Evolutionary conservation across 2,888 invertebrate genomes (phyloP), one percentile per base, ranked within the genome.

Genomic region (Tricholauxania praeusta): DNA sequence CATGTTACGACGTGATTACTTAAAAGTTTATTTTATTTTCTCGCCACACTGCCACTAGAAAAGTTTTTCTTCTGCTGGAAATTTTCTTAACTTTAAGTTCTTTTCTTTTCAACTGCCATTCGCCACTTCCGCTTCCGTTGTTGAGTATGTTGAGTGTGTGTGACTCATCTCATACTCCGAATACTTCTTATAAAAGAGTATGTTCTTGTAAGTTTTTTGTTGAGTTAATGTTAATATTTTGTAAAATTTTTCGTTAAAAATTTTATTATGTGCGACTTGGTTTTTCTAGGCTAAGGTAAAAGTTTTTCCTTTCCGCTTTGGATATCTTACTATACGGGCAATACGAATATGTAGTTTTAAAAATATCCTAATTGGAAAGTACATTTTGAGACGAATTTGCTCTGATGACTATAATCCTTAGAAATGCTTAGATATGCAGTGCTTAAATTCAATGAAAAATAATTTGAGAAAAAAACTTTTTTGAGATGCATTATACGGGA

Each of bases 1-100:
- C 70, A 52, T 70, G 70, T 62, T 70, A 67, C 67, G 67, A 67
- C 67, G 67, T 67, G 67, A 67, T 67, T 67, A 70, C 62, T 70
- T 70, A 70, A 70, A 70, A 68, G 32, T 52, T 70, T 62, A 17
- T 47, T 53, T 32, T 48, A 39, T 39, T 39, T 39, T 39, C 39
- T 39, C 10, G 39, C 39, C 39, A 39, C 39, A 39, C 39, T 39
- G 39, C 39, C 39, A 39, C 39, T 10, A 2, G 48, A 52, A 67
- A 67, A 67, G 48, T 67, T 67, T 67, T 47, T n/a, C 28, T 52
- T 65, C 12, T 22, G 8, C 59, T 39, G 47, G 12, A 59, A 60
- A 22, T 59, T 32, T 17, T 67, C 48, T 39, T 39, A 39, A 39
- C 39, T 39, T 39, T 1, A 22, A 28, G 32, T 47, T 68, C 28